These are phyloP conservation scores for Pipra filicauda DNA, from an alignment of 2,113 vertebrate species.

Conservation along the genomic window DNA sequence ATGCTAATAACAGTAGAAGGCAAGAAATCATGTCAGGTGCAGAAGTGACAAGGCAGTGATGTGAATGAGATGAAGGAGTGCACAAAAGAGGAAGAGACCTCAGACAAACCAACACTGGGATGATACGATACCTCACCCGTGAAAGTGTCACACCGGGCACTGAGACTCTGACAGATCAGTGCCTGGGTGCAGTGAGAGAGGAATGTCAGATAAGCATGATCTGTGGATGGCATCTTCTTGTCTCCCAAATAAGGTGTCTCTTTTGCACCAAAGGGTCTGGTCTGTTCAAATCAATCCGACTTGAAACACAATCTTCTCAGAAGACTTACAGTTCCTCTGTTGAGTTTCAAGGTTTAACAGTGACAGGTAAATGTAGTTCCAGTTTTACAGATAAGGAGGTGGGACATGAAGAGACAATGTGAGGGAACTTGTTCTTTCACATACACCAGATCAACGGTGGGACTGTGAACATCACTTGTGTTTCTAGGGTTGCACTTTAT, in stretches of 20 bases:
- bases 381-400: neutral
- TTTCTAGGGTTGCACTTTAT: neutral
- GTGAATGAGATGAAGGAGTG: neutral
- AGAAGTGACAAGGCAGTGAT: neutral
- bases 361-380: neutral
- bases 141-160: fast-evolving
- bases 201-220: fast-evolving
- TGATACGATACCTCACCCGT: neutral
- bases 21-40: neutral
- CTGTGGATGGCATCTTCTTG: neutral
- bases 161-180: neutral
- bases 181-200: neutral
- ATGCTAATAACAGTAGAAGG: neutral
- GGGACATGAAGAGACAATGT: neutral
- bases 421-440: neutral
- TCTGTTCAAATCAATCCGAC: neutral
- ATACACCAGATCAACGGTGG: neutral
- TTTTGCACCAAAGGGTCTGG: neutral
- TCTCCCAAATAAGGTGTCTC: neutral
- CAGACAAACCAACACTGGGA: fast-evolving
- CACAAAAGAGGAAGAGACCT: neutral
- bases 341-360: neutral
- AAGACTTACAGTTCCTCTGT: neutral
- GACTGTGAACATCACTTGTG: neutral
- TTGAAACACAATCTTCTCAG: neutral